Conservation (phyloP, 2,113 vertebrate genomes). For the Rutilus rutilus region DNA sequence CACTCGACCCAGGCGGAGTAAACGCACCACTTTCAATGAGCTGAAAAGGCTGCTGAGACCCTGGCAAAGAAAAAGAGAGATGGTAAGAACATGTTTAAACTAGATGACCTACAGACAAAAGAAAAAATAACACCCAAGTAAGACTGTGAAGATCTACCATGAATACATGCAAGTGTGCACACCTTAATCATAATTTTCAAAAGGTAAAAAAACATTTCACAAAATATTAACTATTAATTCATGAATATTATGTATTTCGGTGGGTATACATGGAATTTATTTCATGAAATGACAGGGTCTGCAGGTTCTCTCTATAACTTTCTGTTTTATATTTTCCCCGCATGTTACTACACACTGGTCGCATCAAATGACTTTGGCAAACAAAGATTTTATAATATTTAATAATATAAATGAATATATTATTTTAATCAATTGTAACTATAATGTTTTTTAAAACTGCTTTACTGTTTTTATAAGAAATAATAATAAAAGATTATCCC, state of each 20-base stretch:
- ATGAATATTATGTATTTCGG: background rate
- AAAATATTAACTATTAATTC: too few relatives aligned
- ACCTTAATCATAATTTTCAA: too few relatives aligned
- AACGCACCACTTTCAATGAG: constrained; percentile 94
- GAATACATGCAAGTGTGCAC: too few relatives aligned
- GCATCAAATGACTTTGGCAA: background rate
- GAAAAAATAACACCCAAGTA: too few relatives aligned
- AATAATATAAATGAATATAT: too few relatives aligned
- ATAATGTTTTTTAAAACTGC: background rate
- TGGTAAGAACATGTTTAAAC: background rate
- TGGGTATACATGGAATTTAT: background rate
- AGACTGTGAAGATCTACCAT: too few relatives aligned
- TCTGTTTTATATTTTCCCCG: too few relatives aligned
- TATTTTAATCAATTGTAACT: too few relatives aligned
- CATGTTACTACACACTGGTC: background rate
- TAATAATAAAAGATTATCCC: background rate
- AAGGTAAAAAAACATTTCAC: too few relatives aligned
- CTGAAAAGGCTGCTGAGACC: constrained; percentile 99
- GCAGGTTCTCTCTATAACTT: too few relatives aligned
- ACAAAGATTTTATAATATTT: too few relatives aligned
- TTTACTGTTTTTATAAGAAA: background rate
- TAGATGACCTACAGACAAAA: too few relatives aligned
- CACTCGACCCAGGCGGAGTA: constrained; percentile 91
- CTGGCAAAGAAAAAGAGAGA: constrained; percentile 67
- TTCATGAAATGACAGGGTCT: background rate